phyloP scores from a whole-genome alignment of 1,140 invertebrate species.

The Drosophila nebulosa region DNA sequence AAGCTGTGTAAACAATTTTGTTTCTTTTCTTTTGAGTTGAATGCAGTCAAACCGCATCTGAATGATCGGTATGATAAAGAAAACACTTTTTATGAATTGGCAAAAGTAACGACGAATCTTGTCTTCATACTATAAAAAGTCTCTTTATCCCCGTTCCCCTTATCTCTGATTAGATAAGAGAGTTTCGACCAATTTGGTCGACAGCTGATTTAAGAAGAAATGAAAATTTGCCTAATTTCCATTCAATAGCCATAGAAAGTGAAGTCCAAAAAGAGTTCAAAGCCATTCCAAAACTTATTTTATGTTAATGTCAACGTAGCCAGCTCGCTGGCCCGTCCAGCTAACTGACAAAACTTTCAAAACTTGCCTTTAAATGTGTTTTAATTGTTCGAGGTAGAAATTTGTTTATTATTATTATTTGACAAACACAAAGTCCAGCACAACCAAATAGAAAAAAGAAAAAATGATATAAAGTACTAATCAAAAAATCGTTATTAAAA shows the following conservation, averaged over 20 bases:
- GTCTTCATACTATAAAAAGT: background rate
- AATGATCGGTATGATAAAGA: slow-evolving; percentile 25
- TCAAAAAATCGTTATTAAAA: slow-evolving; percentile 24
- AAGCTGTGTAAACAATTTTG: slow-evolving; percentile 52
- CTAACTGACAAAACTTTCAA: slow-evolving; percentile 22
- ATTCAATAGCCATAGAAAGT: slow-evolving; percentile 45
- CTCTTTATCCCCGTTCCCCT: slow-evolving; percentile 5
- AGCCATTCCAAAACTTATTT: slow-evolving; percentile 33
- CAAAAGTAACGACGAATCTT: background rate
- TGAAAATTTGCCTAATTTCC: slow-evolving; percentile 19
- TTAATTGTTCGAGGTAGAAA: background rate
- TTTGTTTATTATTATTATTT: background rate
- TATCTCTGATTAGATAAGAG: slow-evolving; percentile 31
- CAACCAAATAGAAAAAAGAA: background rate
- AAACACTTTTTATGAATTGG: background rate
- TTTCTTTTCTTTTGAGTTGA: slow-evolving; percentile 11
- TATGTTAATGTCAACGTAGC: slow-evolving; percentile 45
- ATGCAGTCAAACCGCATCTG: slow-evolving; percentile 45
- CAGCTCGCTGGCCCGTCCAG: background rate
- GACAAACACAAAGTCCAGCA: background rate
- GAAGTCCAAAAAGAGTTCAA: slow-evolving; percentile 57
- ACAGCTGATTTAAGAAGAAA: background rate
- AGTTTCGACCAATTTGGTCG: background rate
- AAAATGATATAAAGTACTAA: background rate
- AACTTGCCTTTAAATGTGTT: background rate